These are phyloP conservation scores for Meteorus sp. DNA, from an alignment of 1,140 invertebrate genomes.

Conservation along the genomic window DNA sequence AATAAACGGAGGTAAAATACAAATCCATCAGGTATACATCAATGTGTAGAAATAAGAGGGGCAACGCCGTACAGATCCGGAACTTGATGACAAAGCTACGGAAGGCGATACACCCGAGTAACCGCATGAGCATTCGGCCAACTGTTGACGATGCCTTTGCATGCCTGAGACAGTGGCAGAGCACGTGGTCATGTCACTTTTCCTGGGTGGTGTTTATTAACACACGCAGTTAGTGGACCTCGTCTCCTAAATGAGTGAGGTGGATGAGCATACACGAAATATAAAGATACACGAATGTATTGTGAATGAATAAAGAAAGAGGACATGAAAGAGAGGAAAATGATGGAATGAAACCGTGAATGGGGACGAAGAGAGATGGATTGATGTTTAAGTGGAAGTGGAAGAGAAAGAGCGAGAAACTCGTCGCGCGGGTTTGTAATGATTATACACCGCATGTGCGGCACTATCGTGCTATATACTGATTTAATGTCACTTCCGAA, in stretches of 20 bases:
- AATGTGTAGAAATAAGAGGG: too few relatives aligned
- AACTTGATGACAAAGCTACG: conserved; percentile 57
- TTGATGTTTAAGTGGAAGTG: neutral
- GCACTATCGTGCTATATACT: conserved; percentile 25
- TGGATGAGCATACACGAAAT: conserved; percentile 3
- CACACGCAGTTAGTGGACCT: conserved; percentile 53
- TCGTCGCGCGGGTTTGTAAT: conserved; percentile 39
- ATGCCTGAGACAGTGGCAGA: conserved; percentile 12
- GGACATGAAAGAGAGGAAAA: too few relatives aligned
- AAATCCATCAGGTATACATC: too few relatives aligned
- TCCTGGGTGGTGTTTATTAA: conserved; percentile 26
- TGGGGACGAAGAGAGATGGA: neutral
- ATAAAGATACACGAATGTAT: too few relatives aligned
- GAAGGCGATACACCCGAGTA: conserved; percentile 60
- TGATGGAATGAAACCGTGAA: too few relatives aligned
- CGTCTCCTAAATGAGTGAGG: conserved; percentile 45
- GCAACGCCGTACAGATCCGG: conserved; percentile 53
- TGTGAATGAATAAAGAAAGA: too few relatives aligned
- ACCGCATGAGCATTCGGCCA: conserved; percentile 41
- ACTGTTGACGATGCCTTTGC: conserved; percentile 43
- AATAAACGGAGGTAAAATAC: too few relatives aligned
- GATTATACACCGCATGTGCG: conserved; percentile 42
- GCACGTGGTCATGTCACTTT: conserved; percentile 51
- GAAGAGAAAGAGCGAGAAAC: conserved; percentile 24
- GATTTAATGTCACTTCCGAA: conserved; percentile 52